Base-by-base conservation (phyloP, 2,797 vertebrate genomes). In the Falco concolor region DNA sequence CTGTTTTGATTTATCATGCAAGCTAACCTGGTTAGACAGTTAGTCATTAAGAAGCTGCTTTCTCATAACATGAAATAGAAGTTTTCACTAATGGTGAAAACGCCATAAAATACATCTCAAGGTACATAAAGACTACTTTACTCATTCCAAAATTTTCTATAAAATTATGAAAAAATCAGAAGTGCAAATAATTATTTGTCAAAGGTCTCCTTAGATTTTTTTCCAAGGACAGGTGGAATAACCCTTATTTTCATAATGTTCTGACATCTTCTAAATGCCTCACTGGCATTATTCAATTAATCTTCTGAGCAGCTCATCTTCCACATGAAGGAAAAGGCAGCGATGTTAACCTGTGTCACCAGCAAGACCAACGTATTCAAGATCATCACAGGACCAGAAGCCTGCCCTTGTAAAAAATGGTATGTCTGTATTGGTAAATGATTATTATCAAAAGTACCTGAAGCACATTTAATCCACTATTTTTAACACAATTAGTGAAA, bases 1-100 rank as follows among this genome's bases (percentile, higher is more conserved):
- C 59, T 90, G 76, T 56, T 78, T 61, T 85, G 89, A 97, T 96
- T 95, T 92, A 94, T 95, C 67, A 53, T 40, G 44, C 36, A 76
- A 61, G 72, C 60, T 59, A 90, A 90, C 30, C 36, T 65, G 34
- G 38, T 91, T 78, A 79, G 83, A 92, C 30, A 93, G 36, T 32
- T 87, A 56, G 44, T 69, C 80, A 68, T 95, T 73, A 94, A 61
- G 63, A 93, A 96, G 59, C 40, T 11, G 7, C 56, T 90, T 80
- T 75, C 70, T 68, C 47, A 60, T n/a, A n/a, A 36, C 59, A 74
- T 23, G 75, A 85, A 90, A 82, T 2, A 67, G 40, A 96, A 65
- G 28, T 40, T 60, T 89, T 76, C 5, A 6, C 40, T 84, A 67
- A 59, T 15, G 24, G 65, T 94, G 38, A 76, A 92, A 95, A 85